phyloP scores from a whole-genome alignment of 2,888 invertebrate genomes.

The Cataglyphis cursor region DNA sequence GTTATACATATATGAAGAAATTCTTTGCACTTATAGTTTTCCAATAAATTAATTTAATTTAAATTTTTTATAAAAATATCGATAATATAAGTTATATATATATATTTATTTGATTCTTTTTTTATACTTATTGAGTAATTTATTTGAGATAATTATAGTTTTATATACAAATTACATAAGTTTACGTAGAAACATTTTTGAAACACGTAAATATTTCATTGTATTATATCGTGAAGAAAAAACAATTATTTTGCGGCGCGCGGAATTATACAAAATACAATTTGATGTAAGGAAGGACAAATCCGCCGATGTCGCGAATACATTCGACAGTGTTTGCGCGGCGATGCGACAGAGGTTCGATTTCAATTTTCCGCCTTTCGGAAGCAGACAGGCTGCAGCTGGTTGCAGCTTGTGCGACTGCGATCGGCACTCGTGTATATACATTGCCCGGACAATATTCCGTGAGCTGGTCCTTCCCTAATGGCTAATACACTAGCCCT shows the following conservation, averaged over 20 bases:
- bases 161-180: neutral
- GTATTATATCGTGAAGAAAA: neutral
- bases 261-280: conserved; percentile 29
- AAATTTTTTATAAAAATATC: neutral
- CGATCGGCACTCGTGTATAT: conserved; percentile 60
- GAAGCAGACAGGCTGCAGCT: conserved; percentile 69
- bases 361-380: conserved; percentile 77
- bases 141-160: neutral
- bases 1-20: neutral
- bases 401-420: conserved; percentile 65
- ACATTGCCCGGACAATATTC: conserved; percentile 71
- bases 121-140: neutral
- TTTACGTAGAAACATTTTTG: neutral
- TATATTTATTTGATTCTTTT: neutral
- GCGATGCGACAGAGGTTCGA: conserved; percentile 63
- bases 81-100: neutral
- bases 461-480: conserved; percentile 62
- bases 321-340: conserved; percentile 13
- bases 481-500: conserved; percentile 71
- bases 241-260: neutral
- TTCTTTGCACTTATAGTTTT: neutral
- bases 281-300: conserved; percentile 31
- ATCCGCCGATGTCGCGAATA: conserved; percentile 31
- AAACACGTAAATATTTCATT: neutral
- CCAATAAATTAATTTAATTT: conserved; percentile 5